phyloP scores from a whole-genome alignment of 2,888 invertebrate species.

The Drosophila basisetae region DNA sequence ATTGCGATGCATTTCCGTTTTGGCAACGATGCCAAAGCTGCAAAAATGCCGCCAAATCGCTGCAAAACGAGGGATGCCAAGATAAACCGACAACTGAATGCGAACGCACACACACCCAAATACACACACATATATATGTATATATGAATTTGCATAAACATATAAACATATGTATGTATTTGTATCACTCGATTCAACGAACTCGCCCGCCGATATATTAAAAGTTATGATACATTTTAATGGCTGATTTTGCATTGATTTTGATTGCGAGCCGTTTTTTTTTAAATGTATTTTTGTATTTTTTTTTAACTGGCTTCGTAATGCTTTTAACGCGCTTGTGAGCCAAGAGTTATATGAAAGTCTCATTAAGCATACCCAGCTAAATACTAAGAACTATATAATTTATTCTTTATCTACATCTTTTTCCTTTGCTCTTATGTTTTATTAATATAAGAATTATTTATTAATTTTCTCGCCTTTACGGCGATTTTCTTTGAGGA shows the following conservation, averaged over 20 bases:
- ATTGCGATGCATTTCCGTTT: constrained; percentile 73
- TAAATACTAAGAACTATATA: background rate
- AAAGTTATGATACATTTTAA: constrained; percentile 57
- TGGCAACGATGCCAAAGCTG: constrained; percentile 56
- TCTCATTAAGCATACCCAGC: background rate
- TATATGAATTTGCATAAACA: background rate
- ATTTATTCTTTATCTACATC: background rate
- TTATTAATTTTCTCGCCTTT: background rate
- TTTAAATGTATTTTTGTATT: background rate
- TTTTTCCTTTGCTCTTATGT: background rate
- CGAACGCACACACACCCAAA: background rate
- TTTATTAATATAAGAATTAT: background rate
- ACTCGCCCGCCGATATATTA: constrained; percentile 45
- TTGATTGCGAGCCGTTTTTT: constrained; percentile 7
- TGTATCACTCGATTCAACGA: constrained; percentile 47
- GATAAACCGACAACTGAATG: background rate
- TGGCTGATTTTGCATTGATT: constrained; percentile 50
- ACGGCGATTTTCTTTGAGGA: background rate
- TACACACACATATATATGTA: background rate
- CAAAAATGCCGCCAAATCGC: constrained; percentile 30
- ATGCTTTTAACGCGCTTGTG: background rate
- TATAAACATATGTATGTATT: constrained; percentile 7
- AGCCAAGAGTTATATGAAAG: background rate
- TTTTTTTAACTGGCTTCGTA: constrained; percentile 14
- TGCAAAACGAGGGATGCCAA: constrained; percentile 5